Percentiles rank a stretch among this genome's conserved stretches.
phyloP scores from a whole-genome alignment of 2,888 invertebrate species.

The Pedicia rivosa region DNA sequence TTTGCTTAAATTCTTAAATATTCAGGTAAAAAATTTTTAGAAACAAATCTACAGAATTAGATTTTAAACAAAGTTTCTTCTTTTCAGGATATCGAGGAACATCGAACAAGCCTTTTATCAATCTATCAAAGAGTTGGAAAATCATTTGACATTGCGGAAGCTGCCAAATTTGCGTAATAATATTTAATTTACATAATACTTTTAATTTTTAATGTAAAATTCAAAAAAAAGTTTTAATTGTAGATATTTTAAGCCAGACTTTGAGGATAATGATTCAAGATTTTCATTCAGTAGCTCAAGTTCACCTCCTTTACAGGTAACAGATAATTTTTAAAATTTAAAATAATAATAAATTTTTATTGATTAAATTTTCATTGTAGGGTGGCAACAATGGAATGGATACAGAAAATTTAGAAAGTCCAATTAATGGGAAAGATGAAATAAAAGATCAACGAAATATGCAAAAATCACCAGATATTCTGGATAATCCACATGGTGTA shows the following conservation, averaged over 20 bases:
- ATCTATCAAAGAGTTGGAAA: conserved; percentile 31
- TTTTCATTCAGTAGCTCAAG: conserved; percentile 65
- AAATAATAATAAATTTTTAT: neutral
- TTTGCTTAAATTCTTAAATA: too few relatives aligned
- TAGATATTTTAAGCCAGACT: conserved; percentile 21
- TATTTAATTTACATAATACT: too few relatives aligned
- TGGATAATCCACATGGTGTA: conserved; percentile 28
- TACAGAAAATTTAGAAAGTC: conserved; percentile 2
- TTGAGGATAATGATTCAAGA: conserved; percentile 43
- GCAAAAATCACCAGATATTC: conserved; percentile 5
- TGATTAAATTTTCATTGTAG: neutral
- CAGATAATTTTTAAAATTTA: neutral
- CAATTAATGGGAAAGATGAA: neutral
- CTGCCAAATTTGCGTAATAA: conserved; percentile 28
- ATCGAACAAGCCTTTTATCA: conserved; percentile 25
- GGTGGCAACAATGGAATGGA: neutral
- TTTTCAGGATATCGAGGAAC: conserved; percentile 27
- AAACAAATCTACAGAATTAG: too few relatives aligned
- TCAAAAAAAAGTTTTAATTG: neutral
- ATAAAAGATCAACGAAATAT: neutral
- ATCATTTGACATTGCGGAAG: conserved; percentile 27
- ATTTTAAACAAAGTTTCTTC: too few relatives aligned
- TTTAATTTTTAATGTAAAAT: neutral
- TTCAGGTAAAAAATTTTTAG: too few relatives aligned
- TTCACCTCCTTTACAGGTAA: conserved; percentile 49